Percentiles rank a stretch among this genome's conserved stretches.
phyloP scores from a whole-genome alignment of 2,888 invertebrate species.

The Cordilura impudica region DNA sequence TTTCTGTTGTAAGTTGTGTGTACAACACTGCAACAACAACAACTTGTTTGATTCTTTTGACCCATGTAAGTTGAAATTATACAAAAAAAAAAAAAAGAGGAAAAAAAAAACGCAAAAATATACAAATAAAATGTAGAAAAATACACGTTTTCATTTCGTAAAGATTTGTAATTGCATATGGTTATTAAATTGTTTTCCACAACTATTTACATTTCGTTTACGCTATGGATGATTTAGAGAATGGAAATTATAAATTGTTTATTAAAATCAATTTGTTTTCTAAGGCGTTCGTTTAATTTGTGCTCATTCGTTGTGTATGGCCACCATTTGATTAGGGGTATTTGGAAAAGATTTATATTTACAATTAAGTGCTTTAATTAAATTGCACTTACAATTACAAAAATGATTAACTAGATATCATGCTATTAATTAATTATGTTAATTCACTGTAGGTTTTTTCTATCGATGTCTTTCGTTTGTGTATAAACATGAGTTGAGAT shows the following conservation, averaged over 20 bases:
- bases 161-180: conserved; percentile 53
- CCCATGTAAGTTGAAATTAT: conserved; percentile 44
- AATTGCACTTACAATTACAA: conserved; percentile 68
- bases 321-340: conserved; percentile 16
- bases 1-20: conserved; percentile 25
- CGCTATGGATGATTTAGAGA: conserved; percentile 24
- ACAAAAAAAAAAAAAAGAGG: neutral
- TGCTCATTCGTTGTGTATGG: neutral
- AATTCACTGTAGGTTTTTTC: conserved; percentile 33
- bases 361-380: conserved; percentile 73
- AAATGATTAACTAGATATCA: conserved; percentile 54
- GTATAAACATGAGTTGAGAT: neutral
- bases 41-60: conserved; percentile 61
- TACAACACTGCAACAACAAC: conserved; percentile 24
- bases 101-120: neutral
- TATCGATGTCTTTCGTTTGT: neutral
- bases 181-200: conserved; percentile 38
- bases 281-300: conserved; percentile 18
- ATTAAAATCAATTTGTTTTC: conserved; percentile 31
- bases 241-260: neutral
- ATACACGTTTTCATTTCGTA: conserved; percentile 37
- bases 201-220: conserved; percentile 3
- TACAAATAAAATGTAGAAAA: conserved; percentile 12
- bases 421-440: conserved; percentile 61
- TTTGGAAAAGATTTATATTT: conserved; percentile 72